These are phyloP conservation scores for Drosophila merina DNA, from an alignment of 2,888 invertebrate species.

Conservation along the genomic window DNA sequence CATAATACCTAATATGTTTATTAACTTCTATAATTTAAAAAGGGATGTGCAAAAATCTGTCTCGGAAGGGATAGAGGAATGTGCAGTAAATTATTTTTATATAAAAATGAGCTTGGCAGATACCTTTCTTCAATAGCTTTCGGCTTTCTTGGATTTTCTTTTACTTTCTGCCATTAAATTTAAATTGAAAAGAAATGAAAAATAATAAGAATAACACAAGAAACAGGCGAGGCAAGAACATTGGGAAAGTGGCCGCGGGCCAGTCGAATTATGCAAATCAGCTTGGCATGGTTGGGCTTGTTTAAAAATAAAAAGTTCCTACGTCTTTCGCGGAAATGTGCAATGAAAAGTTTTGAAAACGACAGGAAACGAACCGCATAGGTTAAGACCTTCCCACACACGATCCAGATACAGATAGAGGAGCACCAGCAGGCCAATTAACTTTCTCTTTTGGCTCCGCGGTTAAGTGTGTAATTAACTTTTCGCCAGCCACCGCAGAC, in stretches of 20 bases:
- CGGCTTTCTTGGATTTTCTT: not conserved
- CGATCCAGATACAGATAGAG: not conserved
- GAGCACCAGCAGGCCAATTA: constrained; percentile 21
- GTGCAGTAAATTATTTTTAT: not conserved
- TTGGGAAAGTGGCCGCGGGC: constrained; percentile 8
- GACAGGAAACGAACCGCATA: not conserved
- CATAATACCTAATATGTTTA: no score
- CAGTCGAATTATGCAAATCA: constrained; percentile 31
- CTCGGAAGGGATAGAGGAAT: not conserved
- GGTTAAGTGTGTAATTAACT: constrained; percentile 36
- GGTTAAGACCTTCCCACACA: not conserved
- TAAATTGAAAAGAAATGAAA: constrained; percentile 11
- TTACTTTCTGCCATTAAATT: constrained; percentile 8
- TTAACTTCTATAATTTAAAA: no score
- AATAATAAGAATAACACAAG: constrained; percentile 12
- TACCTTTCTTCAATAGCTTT: not conserved
- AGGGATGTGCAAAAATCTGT: not conserved
- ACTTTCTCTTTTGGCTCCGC: constrained; percentile 13
- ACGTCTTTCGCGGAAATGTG: constrained; percentile 1
- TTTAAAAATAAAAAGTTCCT: constrained; percentile 4
- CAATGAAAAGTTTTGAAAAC: constrained; percentile 3
- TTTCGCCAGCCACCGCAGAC: constrained; percentile 26
- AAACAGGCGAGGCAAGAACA: not conserved
- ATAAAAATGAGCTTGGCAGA: not conserved
- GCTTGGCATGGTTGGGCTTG: not conserved